phyloP scores from a whole-genome alignment of 2,888 invertebrate species.

The Plebejus anna region DNA sequence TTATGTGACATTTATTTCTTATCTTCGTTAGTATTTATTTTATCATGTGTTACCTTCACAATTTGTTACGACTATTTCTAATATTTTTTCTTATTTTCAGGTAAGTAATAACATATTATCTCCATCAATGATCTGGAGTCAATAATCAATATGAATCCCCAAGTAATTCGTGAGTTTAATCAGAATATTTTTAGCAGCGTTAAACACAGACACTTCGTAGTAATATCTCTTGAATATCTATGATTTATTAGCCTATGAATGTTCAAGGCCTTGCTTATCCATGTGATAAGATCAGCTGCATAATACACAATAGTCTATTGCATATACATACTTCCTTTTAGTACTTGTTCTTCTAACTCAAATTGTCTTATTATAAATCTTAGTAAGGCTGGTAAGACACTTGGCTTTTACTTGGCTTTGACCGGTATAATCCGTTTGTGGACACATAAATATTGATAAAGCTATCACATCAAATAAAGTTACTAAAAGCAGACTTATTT shows the following conservation, averaged over 20 bases:
- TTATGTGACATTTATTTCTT: background rate
- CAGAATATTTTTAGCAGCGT: background rate
- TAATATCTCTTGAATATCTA: background rate
- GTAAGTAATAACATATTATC: slow-evolving; percentile 9
- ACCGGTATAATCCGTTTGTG: background rate
- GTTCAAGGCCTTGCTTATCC: background rate
- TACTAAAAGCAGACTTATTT: slow-evolving; percentile 21
- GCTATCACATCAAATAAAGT: background rate
- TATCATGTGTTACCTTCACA: background rate
- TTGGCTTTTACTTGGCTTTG: background rate
- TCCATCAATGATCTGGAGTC: background rate
- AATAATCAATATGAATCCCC: background rate
- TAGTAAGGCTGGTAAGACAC: background rate
- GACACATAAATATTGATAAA: background rate
- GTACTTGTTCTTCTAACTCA: background rate
- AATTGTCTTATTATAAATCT: background rate
- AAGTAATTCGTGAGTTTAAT: slow-evolving; percentile 1
- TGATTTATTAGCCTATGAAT: background rate
- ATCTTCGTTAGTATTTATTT: background rate
- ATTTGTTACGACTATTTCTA: background rate
- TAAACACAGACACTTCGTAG: background rate
- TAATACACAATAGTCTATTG: background rate
- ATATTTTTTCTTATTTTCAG: background rate
- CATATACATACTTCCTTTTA: too few species aligned
- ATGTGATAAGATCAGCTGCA: background rate